Percentiles rank a stretch among this genome's conserved stretches.
phyloP scores from a whole-genome alignment of 2,888 invertebrate genomes.

The Phalera bucephala region DNA sequence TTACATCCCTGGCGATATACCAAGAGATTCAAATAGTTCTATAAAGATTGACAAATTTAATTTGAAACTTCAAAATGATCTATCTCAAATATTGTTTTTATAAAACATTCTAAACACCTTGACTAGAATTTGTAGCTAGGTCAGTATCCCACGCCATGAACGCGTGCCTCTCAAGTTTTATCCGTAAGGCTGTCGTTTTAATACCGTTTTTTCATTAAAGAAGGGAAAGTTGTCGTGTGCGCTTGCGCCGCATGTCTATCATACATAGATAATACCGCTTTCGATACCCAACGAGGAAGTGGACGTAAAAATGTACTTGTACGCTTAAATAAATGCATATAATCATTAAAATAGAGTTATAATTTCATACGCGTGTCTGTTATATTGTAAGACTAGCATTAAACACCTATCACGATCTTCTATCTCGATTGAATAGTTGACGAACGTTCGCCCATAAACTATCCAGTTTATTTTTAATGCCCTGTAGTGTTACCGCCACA shows the following conservation, averaged over 20 bases:
- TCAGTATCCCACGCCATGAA: slow-evolving; percentile 50
- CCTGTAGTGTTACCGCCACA: slow-evolving; percentile 11
- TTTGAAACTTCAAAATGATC: slow-evolving; percentile 22
- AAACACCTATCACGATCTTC: neutral
- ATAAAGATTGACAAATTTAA: slow-evolving; percentile 31
- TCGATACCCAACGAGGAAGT: slow-evolving; percentile 71
- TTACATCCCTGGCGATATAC: neutral
- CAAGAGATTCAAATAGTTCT: slow-evolving; percentile 1
- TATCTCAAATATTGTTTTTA: slow-evolving; percentile 26
- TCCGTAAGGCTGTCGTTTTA: slow-evolving; percentile 58
- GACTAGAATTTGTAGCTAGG: slow-evolving; percentile 41
- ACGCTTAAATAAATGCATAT: slow-evolving; percentile 23
- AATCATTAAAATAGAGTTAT: slow-evolving; percentile 6
- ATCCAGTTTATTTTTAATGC: slow-evolving; percentile 20
- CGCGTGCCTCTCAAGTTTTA: slow-evolving; percentile 54
- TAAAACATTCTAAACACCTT: slow-evolving; percentile 37
- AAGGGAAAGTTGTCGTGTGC: slow-evolving; percentile 75
- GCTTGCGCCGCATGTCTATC: slow-evolving; percentile 65
- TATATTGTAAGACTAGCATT: neutral
- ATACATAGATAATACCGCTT: slow-evolving; percentile 73
- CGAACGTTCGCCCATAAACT: slow-evolving; percentile 12
- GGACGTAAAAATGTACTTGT: slow-evolving; percentile 34
- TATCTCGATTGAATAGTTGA: neutral
- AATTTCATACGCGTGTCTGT: neutral
- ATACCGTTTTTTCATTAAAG: slow-evolving; percentile 74